Evolutionary conservation across 2,888 invertebrate species (phyloP).

Genomic region (Lycocerus yunnanus): DNA sequence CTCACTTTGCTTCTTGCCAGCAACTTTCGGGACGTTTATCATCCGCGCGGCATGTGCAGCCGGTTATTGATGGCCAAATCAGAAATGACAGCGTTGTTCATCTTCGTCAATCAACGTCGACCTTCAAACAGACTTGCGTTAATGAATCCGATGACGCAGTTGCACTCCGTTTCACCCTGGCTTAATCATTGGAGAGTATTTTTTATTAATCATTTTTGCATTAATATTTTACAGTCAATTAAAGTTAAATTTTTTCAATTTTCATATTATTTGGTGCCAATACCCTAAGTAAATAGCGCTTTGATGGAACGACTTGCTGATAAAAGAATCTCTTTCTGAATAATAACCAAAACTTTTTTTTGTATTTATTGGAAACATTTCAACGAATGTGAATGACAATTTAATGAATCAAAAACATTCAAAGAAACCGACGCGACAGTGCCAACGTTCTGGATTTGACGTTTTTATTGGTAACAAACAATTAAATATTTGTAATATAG

Average conservation of each 20-base stretch:
- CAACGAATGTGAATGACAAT: not conserved
- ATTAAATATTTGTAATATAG: not conserved
- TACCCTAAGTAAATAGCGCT: no score
- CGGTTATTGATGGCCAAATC: slow-evolving; percentile 55
- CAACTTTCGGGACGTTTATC: slow-evolving; percentile 51
- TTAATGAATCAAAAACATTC: not conserved
- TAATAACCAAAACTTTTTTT: not conserved
- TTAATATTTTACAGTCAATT: not conserved
- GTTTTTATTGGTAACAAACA: not conserved
- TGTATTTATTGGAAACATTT: not conserved
- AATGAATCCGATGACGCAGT: slow-evolving; percentile 49
- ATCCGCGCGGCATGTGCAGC: slow-evolving; percentile 48
- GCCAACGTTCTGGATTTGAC: not conserved
- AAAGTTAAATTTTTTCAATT: not conserved
- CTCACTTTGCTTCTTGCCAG: slow-evolving; percentile 46
- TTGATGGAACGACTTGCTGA: no score
- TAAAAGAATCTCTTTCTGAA: not conserved
- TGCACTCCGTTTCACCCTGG: slow-evolving; percentile 32
- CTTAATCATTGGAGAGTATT: not conserved
- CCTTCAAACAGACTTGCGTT: slow-evolving; percentile 42
- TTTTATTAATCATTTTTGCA: not conserved
- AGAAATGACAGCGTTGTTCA: slow-evolving; percentile 54
- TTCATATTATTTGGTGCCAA: not conserved
- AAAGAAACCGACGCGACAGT: not conserved
- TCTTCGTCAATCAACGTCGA: slow-evolving; percentile 52